A percentile compares a stretch with the other conserved stretches of the same genome.
Conservation (phyloP, 2,888 invertebrate genomes). For the Dinocampus coccinellae region DNA sequence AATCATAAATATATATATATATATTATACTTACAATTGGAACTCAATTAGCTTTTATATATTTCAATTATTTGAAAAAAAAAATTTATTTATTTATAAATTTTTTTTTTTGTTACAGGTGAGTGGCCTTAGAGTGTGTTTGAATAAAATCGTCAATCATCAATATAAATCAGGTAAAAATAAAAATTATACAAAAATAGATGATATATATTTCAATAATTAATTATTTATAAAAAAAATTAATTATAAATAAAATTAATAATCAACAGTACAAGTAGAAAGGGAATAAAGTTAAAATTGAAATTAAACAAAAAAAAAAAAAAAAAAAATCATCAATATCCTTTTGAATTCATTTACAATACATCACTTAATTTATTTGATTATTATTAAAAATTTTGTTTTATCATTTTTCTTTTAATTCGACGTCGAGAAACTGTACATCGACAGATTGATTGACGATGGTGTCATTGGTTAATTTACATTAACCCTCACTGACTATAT, state of each 20-base stretch:
- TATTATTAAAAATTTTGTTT: not conserved
- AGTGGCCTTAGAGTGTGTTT: not conserved
- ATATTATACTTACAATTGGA: not conserved
- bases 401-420: not conserved
- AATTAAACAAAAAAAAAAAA: too few relatives aligned
- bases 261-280: too few relatives aligned
- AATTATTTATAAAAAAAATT: too few relatives aligned
- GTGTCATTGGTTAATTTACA: conserved; percentile 36
- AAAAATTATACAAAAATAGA: too few relatives aligned
- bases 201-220: too few relatives aligned
- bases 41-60: not conserved
- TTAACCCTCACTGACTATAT: conserved; percentile 25
- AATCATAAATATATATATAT: not conserved
- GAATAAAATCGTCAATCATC: not conserved
- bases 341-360: too few relatives aligned
- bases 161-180: not conserved
- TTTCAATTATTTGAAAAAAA: not conserved
- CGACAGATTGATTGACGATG: conserved; percentile 62
- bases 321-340: too few relatives aligned
- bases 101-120: conserved; percentile 31
- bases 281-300: too few relatives aligned
- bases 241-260: not conserved
- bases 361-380: not conserved
- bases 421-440: conserved; percentile 24
- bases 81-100: not conserved